These are phyloP conservation scores for Loxodonta africana DNA, from an alignment of 2,113 vertebrate genomes.

Conservation along the genomic window DNA sequence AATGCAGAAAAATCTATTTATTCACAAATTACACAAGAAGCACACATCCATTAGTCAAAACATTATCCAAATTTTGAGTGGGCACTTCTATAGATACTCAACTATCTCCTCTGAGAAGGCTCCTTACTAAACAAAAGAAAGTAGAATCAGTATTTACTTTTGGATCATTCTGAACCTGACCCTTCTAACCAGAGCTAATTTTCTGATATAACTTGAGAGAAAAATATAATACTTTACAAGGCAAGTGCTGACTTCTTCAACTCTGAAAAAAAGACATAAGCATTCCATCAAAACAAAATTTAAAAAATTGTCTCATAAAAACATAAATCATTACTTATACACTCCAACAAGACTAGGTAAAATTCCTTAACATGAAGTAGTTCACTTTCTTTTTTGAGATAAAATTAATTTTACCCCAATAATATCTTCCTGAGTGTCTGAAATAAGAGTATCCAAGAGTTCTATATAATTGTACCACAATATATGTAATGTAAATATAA, in stretches of 20 bases:
- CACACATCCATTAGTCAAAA: constrained; percentile 69
- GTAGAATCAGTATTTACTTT: neutral
- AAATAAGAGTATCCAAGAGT: constrained; percentile 37
- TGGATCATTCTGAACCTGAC: constrained; percentile 15
- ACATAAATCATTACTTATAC: neutral
- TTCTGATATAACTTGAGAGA: constrained; percentile 39
- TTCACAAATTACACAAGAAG: constrained; percentile 66
- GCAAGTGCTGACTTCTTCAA: neutral
- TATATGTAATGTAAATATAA: constrained; percentile 35
- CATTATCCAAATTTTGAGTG: constrained; percentile 48
- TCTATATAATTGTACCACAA: neutral
- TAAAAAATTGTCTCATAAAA: constrained; percentile 54
- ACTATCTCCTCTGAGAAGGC: constrained; percentile 48
- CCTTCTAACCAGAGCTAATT: constrained; percentile 59
- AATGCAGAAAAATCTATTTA: constrained; percentile 77
- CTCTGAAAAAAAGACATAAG: neutral
- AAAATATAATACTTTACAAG: constrained; percentile 51
- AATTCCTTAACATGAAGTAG: constrained; percentile 36
- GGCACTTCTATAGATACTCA: constrained; percentile 15
- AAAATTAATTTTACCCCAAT: constrained; percentile 51
- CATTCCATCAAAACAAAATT: constrained; percentile 50
- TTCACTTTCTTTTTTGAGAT: constrained; percentile 42
- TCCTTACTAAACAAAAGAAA: constrained; percentile 61
- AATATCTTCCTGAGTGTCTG: constrained; percentile 70
- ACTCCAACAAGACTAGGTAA: neutral